phyloP scores from a whole-genome alignment of 2,113 vertebrate species.

The Aix galericulata region DNA sequence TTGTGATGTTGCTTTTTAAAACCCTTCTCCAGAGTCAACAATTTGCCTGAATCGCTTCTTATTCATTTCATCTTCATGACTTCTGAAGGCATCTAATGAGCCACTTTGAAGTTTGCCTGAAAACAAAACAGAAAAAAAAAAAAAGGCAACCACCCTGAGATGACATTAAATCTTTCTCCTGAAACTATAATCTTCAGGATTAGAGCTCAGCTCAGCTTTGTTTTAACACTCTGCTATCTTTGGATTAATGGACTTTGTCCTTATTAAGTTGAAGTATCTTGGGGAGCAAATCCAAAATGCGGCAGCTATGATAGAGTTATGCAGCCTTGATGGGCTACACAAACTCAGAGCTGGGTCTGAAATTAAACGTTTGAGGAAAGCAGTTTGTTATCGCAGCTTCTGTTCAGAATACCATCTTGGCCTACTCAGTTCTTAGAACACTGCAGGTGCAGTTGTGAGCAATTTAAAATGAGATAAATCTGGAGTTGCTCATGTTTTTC shows the following conservation, averaged over 20 bases:
- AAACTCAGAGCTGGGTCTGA: background rate
- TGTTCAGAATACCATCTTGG: background rate
- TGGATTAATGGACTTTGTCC: constrained; percentile 6
- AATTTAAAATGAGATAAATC: background rate
- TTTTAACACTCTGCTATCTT: background rate
- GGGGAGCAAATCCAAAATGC: background rate
- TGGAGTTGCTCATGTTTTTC: background rate
- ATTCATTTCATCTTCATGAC: constrained; percentile 55
- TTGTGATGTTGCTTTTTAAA: constrained; percentile 48
- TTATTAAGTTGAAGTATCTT: background rate
- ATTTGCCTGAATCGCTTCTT: constrained; percentile 57
- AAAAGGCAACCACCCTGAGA: background rate
- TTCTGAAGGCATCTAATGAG: constrained; percentile 60
- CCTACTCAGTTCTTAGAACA: background rate
- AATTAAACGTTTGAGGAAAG: background rate
- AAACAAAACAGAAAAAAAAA: constrained; percentile 12
- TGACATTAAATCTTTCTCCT: constrained; percentile 37
- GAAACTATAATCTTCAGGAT: constrained; percentile 39
- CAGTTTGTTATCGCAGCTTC: background rate
- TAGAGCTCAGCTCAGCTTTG: constrained; percentile 14
- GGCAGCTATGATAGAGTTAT: background rate
- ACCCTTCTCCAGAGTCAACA: constrained; percentile 57
- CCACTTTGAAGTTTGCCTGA: constrained; percentile 57
- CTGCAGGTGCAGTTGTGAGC: background rate
- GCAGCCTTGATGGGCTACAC: background rate